These are phyloP conservation scores for Suncus etruscus DNA, from an alignment of 2,113 vertebrate species.

Conservation along the genomic window DNA sequence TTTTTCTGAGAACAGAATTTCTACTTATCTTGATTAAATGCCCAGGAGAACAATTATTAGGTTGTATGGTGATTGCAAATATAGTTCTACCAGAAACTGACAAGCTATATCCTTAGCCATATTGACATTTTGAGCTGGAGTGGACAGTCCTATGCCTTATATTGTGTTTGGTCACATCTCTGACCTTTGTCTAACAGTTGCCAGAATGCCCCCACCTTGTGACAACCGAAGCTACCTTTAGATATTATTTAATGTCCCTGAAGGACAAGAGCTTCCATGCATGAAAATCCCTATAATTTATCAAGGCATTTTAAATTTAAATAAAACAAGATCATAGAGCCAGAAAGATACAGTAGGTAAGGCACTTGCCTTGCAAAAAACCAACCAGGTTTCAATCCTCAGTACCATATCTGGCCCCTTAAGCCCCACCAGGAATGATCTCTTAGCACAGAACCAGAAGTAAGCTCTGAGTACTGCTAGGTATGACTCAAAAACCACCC, in stretches of 20 bases:
- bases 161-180: slow-evolving; percentile 5
- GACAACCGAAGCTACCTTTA: slow-evolving; percentile 41
- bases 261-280: not conserved
- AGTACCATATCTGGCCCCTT: too few species aligned
- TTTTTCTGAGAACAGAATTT: slow-evolving; percentile 21
- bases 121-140: not conserved
- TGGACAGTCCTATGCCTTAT: not conserved
- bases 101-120: not conserved
- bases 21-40: slow-evolving; percentile 47
- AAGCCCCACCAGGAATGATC: not conserved
- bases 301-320: slow-evolving; percentile 28
- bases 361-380: too few species aligned
- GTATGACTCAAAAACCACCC: too few species aligned
- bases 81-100: slow-evolving; percentile 43
- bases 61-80: not conserved
- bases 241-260: not conserved
- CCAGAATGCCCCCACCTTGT: not conserved
- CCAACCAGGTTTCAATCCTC: too few species aligned
- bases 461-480: too few species aligned
- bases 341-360: too few species aligned
- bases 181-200: not conserved
- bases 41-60: slow-evolving; percentile 6
- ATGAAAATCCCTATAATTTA: slow-evolving; percentile 34
- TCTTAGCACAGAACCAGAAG: too few species aligned
- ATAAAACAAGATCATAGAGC: slow-evolving; percentile 2